Evolutionary conservation across 2,888 invertebrate genomes (phyloP), one percentile per base, ranked within the genome.

Genomic region (Timema podura): DNA sequence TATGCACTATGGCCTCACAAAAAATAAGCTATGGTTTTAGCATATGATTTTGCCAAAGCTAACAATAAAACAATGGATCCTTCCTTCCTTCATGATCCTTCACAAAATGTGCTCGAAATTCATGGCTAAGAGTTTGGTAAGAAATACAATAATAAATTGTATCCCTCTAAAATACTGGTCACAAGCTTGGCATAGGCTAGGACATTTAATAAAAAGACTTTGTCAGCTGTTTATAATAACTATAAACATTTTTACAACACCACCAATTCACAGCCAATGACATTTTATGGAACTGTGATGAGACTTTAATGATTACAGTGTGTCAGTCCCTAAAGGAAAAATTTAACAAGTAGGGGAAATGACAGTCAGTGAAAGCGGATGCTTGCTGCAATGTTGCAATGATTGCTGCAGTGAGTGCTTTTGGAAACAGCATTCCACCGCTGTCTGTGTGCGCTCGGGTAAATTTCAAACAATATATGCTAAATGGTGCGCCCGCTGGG

Each of bases 251-350:
- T 48, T 65, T 44, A 16, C 11, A 46, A 10, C 45, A 16, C 7
- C 30, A 30, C 5, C 2, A 7, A 65, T n/a, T 65, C 30, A 5
- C 8, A n/a, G 47, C 2, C 8, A 65, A 65, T 65, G 16, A 48
- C 8, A 46, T 65, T 2, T n/a, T n/a, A n/a, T 47, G 48, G 47
- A 48, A 65, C 47, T 48, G 47, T 65, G 47, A 65, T 65, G 65
- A 65, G 46, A 45, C n/a, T 10, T 44, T 8, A 6, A 2, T 65
- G 46, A 46, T 2, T 11, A 65, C 47, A 9, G 46, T 65, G 46
- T 47, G 44, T 47, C 11, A n/a, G 48, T 30, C n/a, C 16, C 61
- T 10, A 61, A 61, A 61, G 13, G 5, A 61, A 61, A 61, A n/a
- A n/a, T n/a, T 5, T 44, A 61, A 7, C 30, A 61, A 61, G 45